A percentile compares a stretch with the other conserved stretches of the same genome.
These are phyloP conservation scores for Scatophagus argus DNA, from an alignment of 2,113 vertebrate species.

Conservation along the genomic window DNA sequence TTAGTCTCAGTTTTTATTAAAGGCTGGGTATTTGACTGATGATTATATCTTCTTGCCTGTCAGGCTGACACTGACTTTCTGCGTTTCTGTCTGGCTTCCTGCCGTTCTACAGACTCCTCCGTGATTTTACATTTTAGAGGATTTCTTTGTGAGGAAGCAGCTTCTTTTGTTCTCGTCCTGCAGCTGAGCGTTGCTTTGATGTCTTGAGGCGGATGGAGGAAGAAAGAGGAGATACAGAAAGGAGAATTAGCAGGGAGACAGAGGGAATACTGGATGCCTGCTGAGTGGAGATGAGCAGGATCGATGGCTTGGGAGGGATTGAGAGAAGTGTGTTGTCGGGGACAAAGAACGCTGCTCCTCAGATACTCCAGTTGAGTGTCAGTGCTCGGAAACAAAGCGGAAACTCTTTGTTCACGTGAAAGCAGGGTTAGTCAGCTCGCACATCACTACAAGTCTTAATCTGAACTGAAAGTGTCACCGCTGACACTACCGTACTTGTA, in stretches of 20 bases:
- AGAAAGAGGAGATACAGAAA: constrained; percentile 50
- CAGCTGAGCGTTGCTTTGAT: constrained; percentile 70
- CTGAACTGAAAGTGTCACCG: constrained; percentile 21
- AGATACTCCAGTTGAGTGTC: constrained; percentile 26
- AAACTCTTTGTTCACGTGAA: constrained; percentile 51
- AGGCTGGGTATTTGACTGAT: constrained; percentile 7
- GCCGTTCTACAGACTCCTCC: constrained; percentile 33
- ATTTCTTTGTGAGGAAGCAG: constrained; percentile 62
- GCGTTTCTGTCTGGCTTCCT: constrained; percentile 17
- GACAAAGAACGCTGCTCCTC: constrained; percentile 52
- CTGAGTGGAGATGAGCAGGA: constrained; percentile 57
- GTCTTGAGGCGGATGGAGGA: constrained; percentile 48
- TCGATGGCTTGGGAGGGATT: constrained; percentile 62
- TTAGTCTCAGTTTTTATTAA: background rate
- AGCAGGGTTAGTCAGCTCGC: constrained; percentile 23
- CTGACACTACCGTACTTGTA: constrained; percentile 4
- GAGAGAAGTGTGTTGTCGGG: constrained; percentile 32
- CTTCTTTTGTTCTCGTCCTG: constrained; percentile 66
- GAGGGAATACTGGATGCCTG: constrained; percentile 50
- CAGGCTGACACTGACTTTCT: constrained; percentile 21
- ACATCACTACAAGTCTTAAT: constrained; percentile 26
- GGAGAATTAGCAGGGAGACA: constrained; percentile 58
- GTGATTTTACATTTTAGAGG: constrained; percentile 53
- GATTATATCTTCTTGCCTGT: constrained; percentile 19
- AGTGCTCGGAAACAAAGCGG: constrained; percentile 20